Evolutionary conservation across 2,797 vertebrate genomes (phyloP).

Genomic region (Trichosurus vulpecula): DNA sequence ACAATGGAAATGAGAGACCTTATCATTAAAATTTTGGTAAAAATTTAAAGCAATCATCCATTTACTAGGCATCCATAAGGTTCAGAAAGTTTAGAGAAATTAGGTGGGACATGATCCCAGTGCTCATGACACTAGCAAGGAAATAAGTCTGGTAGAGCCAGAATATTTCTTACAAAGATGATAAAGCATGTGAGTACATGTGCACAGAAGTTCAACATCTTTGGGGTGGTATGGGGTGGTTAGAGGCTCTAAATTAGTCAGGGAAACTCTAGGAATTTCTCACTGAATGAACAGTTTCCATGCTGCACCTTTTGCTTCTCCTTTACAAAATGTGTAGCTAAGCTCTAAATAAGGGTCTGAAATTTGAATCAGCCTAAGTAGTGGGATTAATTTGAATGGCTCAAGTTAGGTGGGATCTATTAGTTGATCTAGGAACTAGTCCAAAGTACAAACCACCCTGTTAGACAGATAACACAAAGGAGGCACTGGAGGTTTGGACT

Average conservation of each 20-base stretch:
- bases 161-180: background rate
- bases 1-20: background rate
- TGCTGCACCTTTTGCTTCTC: constrained; percentile 23
- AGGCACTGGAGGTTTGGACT: too few species aligned
- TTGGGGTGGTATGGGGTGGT: background rate
- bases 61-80: background rate
- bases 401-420: background rate
- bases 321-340: background rate
- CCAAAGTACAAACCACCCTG: background rate
- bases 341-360: background rate
- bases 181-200: background rate
- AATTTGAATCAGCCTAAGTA: constrained; percentile 21
- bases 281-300: constrained; percentile 39
- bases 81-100: constrained; percentile 5
- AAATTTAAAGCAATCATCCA: background rate
- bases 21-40: background rate
- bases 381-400: constrained; percentile 29
- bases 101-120: background rate
- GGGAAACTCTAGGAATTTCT: background rate
- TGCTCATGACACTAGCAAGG: background rate
- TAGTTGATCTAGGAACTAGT: background rate
- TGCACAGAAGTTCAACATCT: background rate
- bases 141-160: background rate
- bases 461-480: too few species aligned
- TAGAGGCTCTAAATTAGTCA: background rate